These are phyloP conservation scores for Wasmannia auropunctata DNA, from an alignment of 1,140 invertebrate genomes.

Conservation along the genomic window DNA sequence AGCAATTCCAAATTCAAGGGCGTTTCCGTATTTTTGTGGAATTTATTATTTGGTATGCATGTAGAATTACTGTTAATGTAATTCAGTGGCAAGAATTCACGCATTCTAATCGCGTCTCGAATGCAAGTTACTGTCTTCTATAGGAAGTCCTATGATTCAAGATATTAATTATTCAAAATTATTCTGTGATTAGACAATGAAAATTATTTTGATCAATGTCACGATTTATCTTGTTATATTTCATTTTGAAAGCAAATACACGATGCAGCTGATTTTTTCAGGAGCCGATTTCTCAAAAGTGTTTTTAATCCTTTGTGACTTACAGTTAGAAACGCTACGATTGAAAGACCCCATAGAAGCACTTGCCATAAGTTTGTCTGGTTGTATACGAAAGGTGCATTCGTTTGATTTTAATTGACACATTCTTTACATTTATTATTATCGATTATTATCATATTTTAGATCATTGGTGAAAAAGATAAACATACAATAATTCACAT, in stretches of 20 bases:
- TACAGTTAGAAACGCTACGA: neutral
- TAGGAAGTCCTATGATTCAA: neutral
- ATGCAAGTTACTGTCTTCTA: neutral
- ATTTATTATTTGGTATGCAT: neutral
- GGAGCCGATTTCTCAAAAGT: neutral
- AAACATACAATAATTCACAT: too few species aligned
- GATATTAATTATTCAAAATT: neutral
- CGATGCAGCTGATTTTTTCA: neutral
- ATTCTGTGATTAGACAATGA: neutral
- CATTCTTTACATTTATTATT: neutral
- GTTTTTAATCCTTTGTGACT: neutral
- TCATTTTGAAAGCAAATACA: neutral
- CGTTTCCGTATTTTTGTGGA: neutral
- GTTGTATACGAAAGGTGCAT: neutral
- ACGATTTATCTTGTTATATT: neutral
- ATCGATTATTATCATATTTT: too few species aligned
- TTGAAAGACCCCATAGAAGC: neutral
- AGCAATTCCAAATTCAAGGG: neutral
- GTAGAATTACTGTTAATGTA: slow-evolving; percentile 1
- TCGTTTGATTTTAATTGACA: neutral
- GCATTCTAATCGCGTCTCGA: neutral
- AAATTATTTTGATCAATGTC: neutral
- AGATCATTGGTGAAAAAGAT: neutral
- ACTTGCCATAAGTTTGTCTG: neutral
- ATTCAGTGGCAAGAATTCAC: neutral